Percentiles rank a stretch among this genome's conserved stretches.
Conservation (phyloP, 1,140 invertebrate genomes). For the Brachionus angularis region DNA sequence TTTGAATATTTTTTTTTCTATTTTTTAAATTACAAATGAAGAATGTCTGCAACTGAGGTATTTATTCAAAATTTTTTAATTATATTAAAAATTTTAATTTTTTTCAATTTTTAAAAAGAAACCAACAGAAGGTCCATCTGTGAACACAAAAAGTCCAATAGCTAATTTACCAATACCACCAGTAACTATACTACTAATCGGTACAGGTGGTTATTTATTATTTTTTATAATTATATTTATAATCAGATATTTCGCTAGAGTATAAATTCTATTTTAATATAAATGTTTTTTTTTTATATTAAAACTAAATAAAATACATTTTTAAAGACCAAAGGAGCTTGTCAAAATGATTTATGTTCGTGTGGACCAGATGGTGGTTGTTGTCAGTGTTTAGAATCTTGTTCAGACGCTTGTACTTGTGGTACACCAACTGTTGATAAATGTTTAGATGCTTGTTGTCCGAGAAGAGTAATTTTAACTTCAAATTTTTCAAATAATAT, state of each 20-base stretch:
- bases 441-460: slow-evolving; percentile 27
- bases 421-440: slow-evolving; percentile 29
- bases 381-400: slow-evolving; percentile 36
- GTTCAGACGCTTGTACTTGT: slow-evolving; percentile 38
- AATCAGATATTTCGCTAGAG: slow-evolving; percentile 11
- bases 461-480: slow-evolving; percentile 13
- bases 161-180: slow-evolving; percentile 8
- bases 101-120: too few species aligned
- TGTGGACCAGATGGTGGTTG: slow-evolving; percentile 29
- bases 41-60: too few species aligned
- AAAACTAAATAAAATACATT: too few species aligned
- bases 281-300: too few species aligned
- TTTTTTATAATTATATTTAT: slow-evolving; percentile 22
- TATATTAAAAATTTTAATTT: too few species aligned
- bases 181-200: slow-evolving; percentile 20
- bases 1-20: too few species aligned
- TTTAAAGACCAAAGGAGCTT: slow-evolving; percentile 13
- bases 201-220: slow-evolving; percentile 24
- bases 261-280: too few species aligned
- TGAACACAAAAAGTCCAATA: slow-evolving; percentile 7
- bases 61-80: too few species aligned
- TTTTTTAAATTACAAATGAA: too few species aligned
- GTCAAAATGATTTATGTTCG: slow-evolving; percentile 29
- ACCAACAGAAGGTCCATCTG: too few species aligned
- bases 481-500: neutral